Evolutionary conservation across 1,140 invertebrate species (phyloP).

Genomic region (Heliconius eleuchia): DNA sequence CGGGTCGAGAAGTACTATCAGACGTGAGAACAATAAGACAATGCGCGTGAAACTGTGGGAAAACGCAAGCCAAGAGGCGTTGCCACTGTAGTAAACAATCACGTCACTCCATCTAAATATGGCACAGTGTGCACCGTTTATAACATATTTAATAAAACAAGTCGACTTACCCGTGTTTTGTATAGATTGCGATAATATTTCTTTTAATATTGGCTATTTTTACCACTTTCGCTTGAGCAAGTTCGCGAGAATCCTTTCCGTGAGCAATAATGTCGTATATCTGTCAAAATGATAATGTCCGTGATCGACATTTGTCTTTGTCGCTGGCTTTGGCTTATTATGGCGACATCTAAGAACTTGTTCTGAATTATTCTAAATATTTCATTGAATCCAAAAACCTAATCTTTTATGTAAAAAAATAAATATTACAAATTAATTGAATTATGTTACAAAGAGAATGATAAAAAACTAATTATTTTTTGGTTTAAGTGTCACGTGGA

Average conservation of each 20-base stretch:
- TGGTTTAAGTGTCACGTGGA: too few relatives aligned
- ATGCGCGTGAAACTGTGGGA: conserved; percentile 76
- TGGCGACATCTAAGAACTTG: neutral
- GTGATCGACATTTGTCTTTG: conserved; percentile 24
- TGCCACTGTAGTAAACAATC: conserved; percentile 81
- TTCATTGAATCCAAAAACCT: neutral
- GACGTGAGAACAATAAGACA: conserved; percentile 72
- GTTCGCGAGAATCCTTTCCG: conserved; percentile 45
- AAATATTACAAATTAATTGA: too few relatives aligned
- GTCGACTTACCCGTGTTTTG: conserved; percentile 56
- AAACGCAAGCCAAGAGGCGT: conserved; percentile 70
- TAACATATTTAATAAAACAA: conserved; percentile 38
- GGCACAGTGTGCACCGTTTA: conserved; percentile 40
- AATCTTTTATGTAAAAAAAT: neutral
- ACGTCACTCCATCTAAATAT: conserved; percentile 74
- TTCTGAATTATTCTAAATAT: neutral
- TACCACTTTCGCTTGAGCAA: conserved; percentile 53
- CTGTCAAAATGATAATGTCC: conserved; percentile 28
- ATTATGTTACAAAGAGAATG: too few relatives aligned
- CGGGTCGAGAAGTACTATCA: conserved; percentile 48
- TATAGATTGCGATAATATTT: conserved; percentile 38
- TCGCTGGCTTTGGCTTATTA: neutral
- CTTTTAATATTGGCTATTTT: conserved; percentile 43
- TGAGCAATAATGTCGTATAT: conserved; percentile 29
- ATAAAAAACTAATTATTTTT: too few relatives aligned